A percentile compares a stretch with the other conserved stretches of the same genome.
Evolutionary conservation across 2,888 invertebrate genomes (phyloP).

Genomic region (Cantharis rufa): DNA sequence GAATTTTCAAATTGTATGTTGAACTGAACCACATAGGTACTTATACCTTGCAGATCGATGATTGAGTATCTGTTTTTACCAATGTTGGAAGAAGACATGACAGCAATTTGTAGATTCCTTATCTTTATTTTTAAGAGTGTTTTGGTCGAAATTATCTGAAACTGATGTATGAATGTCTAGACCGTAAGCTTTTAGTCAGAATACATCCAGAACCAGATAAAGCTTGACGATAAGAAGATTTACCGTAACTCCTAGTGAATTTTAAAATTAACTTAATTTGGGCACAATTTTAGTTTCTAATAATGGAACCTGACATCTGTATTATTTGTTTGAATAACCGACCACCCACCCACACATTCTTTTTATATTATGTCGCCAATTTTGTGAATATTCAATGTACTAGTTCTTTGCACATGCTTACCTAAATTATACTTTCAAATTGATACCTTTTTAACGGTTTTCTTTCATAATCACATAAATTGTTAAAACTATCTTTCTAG

Average conservation of each 20-base stretch:
- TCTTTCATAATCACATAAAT: neutral
- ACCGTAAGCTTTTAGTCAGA: constrained; percentile 38
- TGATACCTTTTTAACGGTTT: neutral
- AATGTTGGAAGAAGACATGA: neutral
- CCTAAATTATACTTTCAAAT: neutral
- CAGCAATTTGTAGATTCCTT: neutral
- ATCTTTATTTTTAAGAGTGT: neutral
- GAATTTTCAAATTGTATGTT: no score
- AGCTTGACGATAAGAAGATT: constrained; percentile 34
- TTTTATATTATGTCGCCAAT: neutral
- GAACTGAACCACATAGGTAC: neutral
- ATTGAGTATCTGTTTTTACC: neutral
- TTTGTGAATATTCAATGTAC: neutral
- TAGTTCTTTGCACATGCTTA: neutral
- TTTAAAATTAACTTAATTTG: constrained; percentile 30
- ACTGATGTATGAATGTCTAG: constrained; percentile 21
- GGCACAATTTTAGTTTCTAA: constrained; percentile 34
- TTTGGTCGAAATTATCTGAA: neutral
- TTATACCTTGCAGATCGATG: neutral
- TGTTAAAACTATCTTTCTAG: neutral
- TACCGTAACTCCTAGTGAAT: constrained; percentile 29
- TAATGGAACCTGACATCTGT: constrained; percentile 37
- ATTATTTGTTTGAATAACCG: constrained; percentile 26
- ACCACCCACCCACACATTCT: constrained; percentile 31
- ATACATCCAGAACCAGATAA: constrained; percentile 32